phyloP scores from a whole-genome alignment of 2,797 vertebrate species.

The Pristis pectinata region DNA sequence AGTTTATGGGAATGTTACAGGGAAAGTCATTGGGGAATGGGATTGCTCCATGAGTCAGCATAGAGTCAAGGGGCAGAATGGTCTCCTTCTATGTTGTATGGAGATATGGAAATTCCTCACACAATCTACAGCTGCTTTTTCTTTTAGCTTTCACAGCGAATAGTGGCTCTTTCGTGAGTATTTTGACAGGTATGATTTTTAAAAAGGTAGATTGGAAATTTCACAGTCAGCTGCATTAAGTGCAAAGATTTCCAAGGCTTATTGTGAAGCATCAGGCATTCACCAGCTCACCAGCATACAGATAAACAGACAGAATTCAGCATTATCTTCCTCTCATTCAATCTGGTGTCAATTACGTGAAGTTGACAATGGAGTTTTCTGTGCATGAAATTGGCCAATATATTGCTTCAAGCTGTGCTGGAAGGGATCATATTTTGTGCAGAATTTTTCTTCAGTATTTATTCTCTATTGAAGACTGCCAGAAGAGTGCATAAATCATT shows the following conservation, averaged over 20 bases:
- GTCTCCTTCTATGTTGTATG: too few species aligned
- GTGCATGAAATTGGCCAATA: neutral
- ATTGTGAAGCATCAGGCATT: neutral
- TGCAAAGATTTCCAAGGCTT: neutral
- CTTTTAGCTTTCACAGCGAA: neutral
- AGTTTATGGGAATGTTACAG: too few species aligned
- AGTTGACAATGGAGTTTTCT: neutral
- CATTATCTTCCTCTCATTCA: neutral
- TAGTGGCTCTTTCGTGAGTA: neutral
- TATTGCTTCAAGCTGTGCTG: neutral
- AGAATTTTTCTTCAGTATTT: neutral
- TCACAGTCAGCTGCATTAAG: neutral
- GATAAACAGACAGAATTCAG: neutral
- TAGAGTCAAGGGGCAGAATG: too few species aligned
- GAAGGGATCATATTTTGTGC: neutral
- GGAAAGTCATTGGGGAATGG: too few species aligned
- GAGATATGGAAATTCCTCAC: too few species aligned
- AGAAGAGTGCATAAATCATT: neutral
- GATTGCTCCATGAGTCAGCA: too few species aligned
- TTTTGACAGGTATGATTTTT: neutral
- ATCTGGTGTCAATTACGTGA: neutral
- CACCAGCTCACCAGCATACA: neutral
- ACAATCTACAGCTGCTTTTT: neutral
- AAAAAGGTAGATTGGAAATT: neutral
- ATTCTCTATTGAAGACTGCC: neutral